Base-by-base conservation (phyloP, 2,797 vertebrate genomes). In the Platyrinchus mystaceus region DNA sequence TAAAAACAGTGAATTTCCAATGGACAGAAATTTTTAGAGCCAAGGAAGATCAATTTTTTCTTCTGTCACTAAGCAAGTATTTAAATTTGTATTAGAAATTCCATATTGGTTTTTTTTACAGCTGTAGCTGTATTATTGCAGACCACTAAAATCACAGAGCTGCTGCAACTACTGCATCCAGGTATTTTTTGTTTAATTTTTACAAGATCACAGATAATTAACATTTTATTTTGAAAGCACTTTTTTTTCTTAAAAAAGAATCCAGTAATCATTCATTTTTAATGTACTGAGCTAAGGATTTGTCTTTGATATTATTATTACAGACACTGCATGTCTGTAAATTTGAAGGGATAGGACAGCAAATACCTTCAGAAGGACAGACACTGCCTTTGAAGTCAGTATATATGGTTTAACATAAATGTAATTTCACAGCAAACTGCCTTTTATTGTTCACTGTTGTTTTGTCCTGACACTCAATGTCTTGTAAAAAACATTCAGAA, bases 371-470 rank as follows among this genome's bases (percentile, higher is more conserved):
- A 94, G 89, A 97, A 95, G 87, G 94, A 92, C 92, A 94, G 89
- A 71, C 59, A 22, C 9, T 63, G 84, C 55, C 94, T 97, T 96
- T 97, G 91, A 95, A 95, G 94, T 93, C 56, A 56, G 79, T 78
- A 13, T 84, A 93, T 94, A 58, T 77, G 87, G 73, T 90, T 95
- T 93, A 91, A 95, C 92, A 94, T 73, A 93, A 94, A 94, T 62
- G 84, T 90, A 96, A 94, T 96, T 95, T 96, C 85, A 96, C 94
- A 95, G 88, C 84, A 95, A 95, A 96, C 70, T 94, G 82, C 84
- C 73, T 96, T 94, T 95, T 95, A 92, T 93, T 90, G 68, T 87
- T 97, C 87, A 63, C 50, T 93, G 66, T 96, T 96, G 95, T 93
- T 91, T 70, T 90, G 82, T 70, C 92, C 83, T 79, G 80, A 91